Conservation (phyloP, 2,888 invertebrate genomes). For the Meandrusa payeni region DNA sequence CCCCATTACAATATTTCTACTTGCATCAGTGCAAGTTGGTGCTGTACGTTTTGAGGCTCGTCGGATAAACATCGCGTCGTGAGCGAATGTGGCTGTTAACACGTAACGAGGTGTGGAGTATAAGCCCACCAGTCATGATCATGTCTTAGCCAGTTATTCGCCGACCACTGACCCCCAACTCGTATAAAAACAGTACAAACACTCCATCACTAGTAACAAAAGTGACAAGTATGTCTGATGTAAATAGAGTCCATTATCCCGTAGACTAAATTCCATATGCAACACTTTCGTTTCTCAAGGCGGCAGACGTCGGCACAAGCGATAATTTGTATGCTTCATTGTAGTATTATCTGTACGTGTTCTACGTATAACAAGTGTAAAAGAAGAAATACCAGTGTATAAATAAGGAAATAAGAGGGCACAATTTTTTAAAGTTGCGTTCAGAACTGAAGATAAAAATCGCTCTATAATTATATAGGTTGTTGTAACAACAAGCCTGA, state of each 20-base stretch:
- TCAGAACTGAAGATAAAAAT: slow-evolving; percentile 43
- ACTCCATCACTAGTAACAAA: slow-evolving; percentile 27
- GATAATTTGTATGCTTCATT: slow-evolving; percentile 79
- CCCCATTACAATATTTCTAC: slow-evolving; percentile 62
- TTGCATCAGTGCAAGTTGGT: slow-evolving; percentile 37
- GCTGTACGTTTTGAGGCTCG: slow-evolving; percentile 64
- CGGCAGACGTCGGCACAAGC: slow-evolving; percentile 62
- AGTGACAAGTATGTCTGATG: slow-evolving; percentile 33
- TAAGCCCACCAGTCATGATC: slow-evolving; percentile 79
- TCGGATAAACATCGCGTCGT: slow-evolving; percentile 76
- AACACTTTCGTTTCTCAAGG: slow-evolving; percentile 50
- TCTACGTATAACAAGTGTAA: slow-evolving; percentile 66
- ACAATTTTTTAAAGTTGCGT: slow-evolving; percentile 52
- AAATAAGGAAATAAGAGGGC: slow-evolving; percentile 66
- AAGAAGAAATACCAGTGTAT: slow-evolving; percentile 54
- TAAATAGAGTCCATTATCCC: slow-evolving; percentile 34
- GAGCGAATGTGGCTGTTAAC: slow-evolving; percentile 79
- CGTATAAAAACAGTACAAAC: slow-evolving; percentile 48
- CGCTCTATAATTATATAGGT: slow-evolving; percentile 43
- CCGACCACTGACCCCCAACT: slow-evolving; percentile 70
- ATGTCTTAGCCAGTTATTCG: slow-evolving; percentile 77
- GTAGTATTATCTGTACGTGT: slow-evolving; percentile 77
- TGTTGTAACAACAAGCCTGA: slow-evolving; percentile 19
- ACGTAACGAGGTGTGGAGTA: slow-evolving; percentile 80
- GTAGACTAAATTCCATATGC: slow-evolving; percentile 33